Percentiles rank a stretch among this genome's conserved stretches.
phyloP scores from a whole-genome alignment of 2,113 vertebrate species.

The Elaphurus davidianus region DNA sequence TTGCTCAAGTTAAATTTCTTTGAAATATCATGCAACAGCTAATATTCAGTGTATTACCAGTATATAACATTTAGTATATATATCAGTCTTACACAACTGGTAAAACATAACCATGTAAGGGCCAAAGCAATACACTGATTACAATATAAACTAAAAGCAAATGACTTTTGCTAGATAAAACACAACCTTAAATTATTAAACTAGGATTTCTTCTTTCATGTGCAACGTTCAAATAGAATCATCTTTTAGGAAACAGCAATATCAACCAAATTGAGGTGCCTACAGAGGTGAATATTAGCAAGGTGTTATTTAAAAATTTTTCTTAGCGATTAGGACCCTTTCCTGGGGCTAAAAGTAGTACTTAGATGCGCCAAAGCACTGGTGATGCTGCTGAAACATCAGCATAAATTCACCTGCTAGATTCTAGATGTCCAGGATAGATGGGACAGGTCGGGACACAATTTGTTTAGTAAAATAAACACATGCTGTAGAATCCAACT shows the following conservation, averaged over 20 bases:
- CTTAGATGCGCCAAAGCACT: neutral
- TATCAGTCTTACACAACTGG: slow-evolving; percentile 36
- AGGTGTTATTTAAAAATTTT: neutral
- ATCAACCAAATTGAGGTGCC: neutral
- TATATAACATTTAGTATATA: neutral
- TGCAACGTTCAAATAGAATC: neutral
- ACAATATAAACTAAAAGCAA: slow-evolving; percentile 14
- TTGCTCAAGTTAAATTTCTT: slow-evolving; percentile 72
- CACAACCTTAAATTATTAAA: neutral
- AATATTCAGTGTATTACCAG: slow-evolving; percentile 64
- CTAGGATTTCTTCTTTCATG: neutral
- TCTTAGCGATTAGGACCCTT: neutral
- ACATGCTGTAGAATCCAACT: neutral
- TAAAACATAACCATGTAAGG: slow-evolving; percentile 67
- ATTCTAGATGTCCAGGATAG: neutral
- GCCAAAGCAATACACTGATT: slow-evolving; percentile 5
- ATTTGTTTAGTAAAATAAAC: slow-evolving; percentile 20
- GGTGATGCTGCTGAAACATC: neutral
- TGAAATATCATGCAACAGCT: slow-evolving; percentile 67
- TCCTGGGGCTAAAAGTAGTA: neutral
- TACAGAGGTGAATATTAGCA: neutral
- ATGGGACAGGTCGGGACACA: neutral
- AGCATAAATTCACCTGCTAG: neutral
- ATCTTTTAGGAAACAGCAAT: neutral
- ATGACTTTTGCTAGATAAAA: neutral